phyloP scores from a whole-genome alignment of 2,797 vertebrate species.

The Gymnodraco acuticeps region DNA sequence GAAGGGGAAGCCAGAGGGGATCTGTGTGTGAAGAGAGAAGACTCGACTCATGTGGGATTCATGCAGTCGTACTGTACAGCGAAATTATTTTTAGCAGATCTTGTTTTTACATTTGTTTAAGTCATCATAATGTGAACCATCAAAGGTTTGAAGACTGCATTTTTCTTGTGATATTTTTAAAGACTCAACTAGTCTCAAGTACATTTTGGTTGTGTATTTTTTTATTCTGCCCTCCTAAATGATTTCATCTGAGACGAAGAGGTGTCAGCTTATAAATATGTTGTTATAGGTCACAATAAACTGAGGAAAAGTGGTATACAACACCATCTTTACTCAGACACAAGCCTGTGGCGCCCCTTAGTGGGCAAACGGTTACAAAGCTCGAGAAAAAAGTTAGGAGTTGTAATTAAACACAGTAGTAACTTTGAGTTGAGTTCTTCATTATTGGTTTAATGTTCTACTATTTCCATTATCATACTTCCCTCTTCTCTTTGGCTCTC shows the following conservation, averaged over 20 bases:
- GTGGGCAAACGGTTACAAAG: constrained; percentile 42
- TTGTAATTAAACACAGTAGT: neutral
- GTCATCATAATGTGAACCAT: neutral
- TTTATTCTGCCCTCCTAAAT: neutral
- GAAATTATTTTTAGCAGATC: neutral
- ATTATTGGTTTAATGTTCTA: neutral
- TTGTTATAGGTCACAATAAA: neutral
- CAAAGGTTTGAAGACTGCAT: neutral
- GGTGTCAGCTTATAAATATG: neutral
- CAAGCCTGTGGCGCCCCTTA: constrained; percentile 54
- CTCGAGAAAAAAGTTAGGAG: neutral
- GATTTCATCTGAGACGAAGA: neutral
- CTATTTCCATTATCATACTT: neutral
- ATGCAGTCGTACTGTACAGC: neutral
- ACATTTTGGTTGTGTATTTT: neutral
- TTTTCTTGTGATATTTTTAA: no score
- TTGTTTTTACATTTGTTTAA: neutral
- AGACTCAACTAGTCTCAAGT: no score
- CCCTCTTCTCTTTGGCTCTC: neutral
- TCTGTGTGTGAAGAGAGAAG: neutral
- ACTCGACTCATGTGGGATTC: neutral
- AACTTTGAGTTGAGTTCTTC: neutral
- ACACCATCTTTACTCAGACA: constrained; percentile 5
- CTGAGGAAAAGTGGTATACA: rapidly evolving
- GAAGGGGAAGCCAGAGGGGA: constrained; percentile 8